These are phyloP conservation scores for Julus scanicus DNA, from an alignment of 2,888 invertebrate genomes.

Conservation along the genomic window DNA sequence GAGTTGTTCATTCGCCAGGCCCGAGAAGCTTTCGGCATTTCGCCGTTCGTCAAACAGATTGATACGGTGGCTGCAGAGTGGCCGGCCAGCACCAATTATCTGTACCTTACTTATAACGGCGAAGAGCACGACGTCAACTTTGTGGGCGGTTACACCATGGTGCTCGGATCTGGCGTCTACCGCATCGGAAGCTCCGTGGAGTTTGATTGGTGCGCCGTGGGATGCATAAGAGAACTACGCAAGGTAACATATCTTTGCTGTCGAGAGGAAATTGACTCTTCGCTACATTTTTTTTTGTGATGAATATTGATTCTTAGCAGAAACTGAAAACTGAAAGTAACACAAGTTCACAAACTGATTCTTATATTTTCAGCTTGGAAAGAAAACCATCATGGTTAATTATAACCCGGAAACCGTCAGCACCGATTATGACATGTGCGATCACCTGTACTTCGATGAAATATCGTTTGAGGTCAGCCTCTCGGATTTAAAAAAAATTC, in stretches of 20 bases:
- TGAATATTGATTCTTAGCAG: not conserved
- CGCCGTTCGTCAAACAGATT: slow-evolving; percentile 94
- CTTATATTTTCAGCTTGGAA: slow-evolving; percentile 71
- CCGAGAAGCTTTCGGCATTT: slow-evolving; percentile 70
- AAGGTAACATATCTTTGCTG: slow-evolving; percentile 67
- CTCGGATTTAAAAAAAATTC: too few relatives aligned
- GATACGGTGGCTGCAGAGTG: slow-evolving; percentile 99
- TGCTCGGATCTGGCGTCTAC: slow-evolving; percentile 95
- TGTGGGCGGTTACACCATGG: slow-evolving; percentile 83
- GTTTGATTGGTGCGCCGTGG: slow-evolving; percentile 99
- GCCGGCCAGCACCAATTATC: slow-evolving; percentile 98
- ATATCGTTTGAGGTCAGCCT: slow-evolving; percentile 88
- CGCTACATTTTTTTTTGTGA: not conserved
- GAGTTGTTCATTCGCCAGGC: slow-evolving; percentile 64
- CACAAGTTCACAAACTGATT: too few relatives aligned
- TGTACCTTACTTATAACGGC: slow-evolving; percentile 98
- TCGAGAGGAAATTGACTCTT: not conserved
- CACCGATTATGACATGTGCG: slow-evolving; percentile 99
- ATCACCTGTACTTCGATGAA: slow-evolving; percentile 98
- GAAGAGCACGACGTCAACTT: slow-evolving; percentile 77
- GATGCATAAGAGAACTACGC: slow-evolving; percentile 90
- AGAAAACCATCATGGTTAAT: slow-evolving; percentile 97
- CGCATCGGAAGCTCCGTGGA: slow-evolving; percentile 99
- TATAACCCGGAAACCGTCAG: slow-evolving; percentile 99
- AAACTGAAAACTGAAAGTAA: not conserved